Percentiles rank a stretch among this genome's conserved stretches.
Evolutionary conservation across 1,140 invertebrate species (phyloP).

Genomic region (Bacillus rossius): DNA sequence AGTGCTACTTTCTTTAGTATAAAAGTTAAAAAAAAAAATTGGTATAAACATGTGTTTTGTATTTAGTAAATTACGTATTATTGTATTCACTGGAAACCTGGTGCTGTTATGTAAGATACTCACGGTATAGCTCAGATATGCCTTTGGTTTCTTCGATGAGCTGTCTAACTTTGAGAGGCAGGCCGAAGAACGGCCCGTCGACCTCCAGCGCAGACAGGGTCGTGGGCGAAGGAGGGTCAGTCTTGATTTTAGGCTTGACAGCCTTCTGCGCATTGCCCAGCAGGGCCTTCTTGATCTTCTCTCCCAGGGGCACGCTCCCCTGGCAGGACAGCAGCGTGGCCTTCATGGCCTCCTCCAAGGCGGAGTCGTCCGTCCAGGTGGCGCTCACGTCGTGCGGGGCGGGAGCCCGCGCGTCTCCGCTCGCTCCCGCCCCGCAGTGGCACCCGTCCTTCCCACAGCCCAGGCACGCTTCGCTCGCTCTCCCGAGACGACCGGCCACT

Average conservation of each 20-base stretch:
- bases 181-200: constrained; percentile 60
- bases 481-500: not conserved
- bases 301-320: constrained; percentile 1
- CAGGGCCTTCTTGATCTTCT: constrained; percentile 29
- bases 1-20: too few relatives aligned
- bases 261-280: constrained; percentile 30
- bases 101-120: too few relatives aligned
- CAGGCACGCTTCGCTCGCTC: not conserved
- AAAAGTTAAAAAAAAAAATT: too few relatives aligned
- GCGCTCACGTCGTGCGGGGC: not conserved
- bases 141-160: constrained; percentile 60
- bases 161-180: constrained; percentile 56
- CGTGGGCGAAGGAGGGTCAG: constrained; percentile 11
- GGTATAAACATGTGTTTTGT: too few relatives aligned
- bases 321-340: not conserved
- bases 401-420: not conserved
- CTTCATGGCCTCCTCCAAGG: not conserved
- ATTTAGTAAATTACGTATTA: too few relatives aligned
- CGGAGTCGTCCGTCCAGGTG: constrained; percentile 2
- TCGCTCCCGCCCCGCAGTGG: not conserved
- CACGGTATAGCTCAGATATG: constrained; percentile 62
- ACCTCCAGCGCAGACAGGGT: constrained; percentile 25
- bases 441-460: not conserved
- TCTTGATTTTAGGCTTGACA: constrained; percentile 14
- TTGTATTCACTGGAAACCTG: too few relatives aligned